phyloP scores from a whole-genome alignment of 2,797 vertebrate species.

The Fratercula arctica region DNA sequence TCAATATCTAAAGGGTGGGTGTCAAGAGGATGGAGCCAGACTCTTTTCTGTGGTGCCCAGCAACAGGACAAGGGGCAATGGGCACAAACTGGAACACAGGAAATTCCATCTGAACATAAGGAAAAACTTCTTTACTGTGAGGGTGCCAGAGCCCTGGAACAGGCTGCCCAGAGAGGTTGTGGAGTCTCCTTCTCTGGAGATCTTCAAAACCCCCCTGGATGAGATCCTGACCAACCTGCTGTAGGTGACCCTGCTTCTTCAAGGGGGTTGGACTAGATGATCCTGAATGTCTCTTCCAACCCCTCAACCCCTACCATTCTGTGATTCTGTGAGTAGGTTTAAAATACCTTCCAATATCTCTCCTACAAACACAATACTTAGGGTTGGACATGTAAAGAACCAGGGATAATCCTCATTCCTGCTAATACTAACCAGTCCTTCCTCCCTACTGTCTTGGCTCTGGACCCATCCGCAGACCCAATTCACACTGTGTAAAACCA shows the following conservation, averaged over 20 bases:
- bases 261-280: neutral
- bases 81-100: neutral
- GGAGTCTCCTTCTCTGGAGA: neutral
- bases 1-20: neutral
- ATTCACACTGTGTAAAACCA: neutral
- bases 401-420: neutral
- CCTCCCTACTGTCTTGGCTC: neutral
- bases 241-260: neutral
- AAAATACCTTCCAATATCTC: neutral
- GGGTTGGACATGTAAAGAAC: neutral
- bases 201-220: neutral
- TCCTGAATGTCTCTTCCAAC: neutral
- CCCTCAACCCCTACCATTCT: neutral
- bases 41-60: neutral
- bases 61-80: neutral
- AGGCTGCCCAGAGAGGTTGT: neutral
- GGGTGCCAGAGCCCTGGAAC: neutral
- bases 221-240: neutral
- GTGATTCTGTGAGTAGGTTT: neutral
- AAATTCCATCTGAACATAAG: neutral
- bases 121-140: neutral
- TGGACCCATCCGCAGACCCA: fast-evolving
- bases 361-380: neutral
- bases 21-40: neutral
- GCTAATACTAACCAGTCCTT: neutral